Evolutionary conservation across 2,113 vertebrate genomes (phyloP).

Genomic region (Pterophyllum scalare): DNA sequence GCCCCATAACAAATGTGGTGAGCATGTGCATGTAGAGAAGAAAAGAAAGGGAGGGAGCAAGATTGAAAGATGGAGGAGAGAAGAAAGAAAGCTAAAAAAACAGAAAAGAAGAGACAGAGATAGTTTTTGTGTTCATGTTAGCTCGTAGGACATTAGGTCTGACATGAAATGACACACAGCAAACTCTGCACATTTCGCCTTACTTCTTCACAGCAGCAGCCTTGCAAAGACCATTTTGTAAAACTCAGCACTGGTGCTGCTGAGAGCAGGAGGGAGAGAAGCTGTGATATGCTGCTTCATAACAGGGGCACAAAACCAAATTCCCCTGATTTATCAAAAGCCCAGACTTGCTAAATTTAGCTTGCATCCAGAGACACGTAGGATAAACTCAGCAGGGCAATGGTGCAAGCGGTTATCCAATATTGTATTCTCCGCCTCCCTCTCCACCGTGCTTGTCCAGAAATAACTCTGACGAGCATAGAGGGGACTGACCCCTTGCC

Average conservation of each 20-base stretch:
- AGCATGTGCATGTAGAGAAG: conserved; percentile 23
- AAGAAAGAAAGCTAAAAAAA: not conserved
- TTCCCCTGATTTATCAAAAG: conserved; percentile 67
- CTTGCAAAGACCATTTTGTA: conserved; percentile 46
- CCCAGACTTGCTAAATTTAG: conserved; percentile 72
- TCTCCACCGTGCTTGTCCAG: conserved; percentile 37
- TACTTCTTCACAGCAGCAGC: conserved; percentile 20
- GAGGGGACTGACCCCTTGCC: conserved; percentile 51
- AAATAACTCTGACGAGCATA: conserved; percentile 67
- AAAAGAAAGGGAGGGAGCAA: not conserved
- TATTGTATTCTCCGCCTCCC: conserved; percentile 39
- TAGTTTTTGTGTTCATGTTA: conserved; percentile 16
- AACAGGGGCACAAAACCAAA: conserved; percentile 57
- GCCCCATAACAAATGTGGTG: conserved; percentile 65
- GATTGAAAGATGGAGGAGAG: conserved; percentile 31
- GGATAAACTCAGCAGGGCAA: conserved; percentile 62
- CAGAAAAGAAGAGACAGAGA: not conserved
- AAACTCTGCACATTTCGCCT: conserved; percentile 63
- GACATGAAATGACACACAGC: conserved; percentile 68
- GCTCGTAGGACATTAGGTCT: conserved; percentile 38
- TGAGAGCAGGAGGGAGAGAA: conserved; percentile 30
- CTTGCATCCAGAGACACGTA: conserved; percentile 52
- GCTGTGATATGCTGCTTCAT: conserved; percentile 41
- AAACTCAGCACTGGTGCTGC: conserved; percentile 54
- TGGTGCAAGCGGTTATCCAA: conserved; percentile 48